Base-by-base conservation (phyloP, 2,113 vertebrate species). In the Oreochromis aureus region DNA sequence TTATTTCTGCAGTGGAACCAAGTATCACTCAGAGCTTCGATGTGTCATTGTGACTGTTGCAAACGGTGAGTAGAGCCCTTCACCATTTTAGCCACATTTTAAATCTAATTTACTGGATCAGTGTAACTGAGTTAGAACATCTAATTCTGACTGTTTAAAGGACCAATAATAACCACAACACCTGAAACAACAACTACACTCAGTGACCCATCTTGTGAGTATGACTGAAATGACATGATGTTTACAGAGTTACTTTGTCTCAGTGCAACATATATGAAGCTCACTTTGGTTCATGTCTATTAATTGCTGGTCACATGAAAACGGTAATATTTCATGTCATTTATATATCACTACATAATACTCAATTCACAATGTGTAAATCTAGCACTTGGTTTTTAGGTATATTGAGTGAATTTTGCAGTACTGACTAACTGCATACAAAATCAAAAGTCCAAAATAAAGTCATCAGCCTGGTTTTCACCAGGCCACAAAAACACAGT, bases 21-120 rank as follows among this genome's bases (percentile, higher is more conserved):
- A 54, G 22, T 92, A 71, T 44, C 51, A 91, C 5, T 93, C 92
- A 0, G 85, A 84, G 2, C 80, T 90, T 2, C 82, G 90, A 2
- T 94, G 91, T 15, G 54, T 93, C 19, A 9, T 81, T 24, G 87
- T 92, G 3, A 87, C 1, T 2, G 87, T 93, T 39, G 82, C 22
- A 82, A 34, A 22, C 2, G 16, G 91, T 94, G 39, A 90, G 89
- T 89, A 27, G 53, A n/a, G 19, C 19, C 51, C 19, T n/a, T 54
- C 9, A 8, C 19, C 53, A n/a, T 54, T n/a, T 54, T 2, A 19
- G 18, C 8, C 19, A 10, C 7, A 54, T n/a, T 54, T 54, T 54
- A 54, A 54, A n/a, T 54, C 7, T 22, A 10, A 54, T 54, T 54
- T 54, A 54, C 53, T 22, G 53, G 53, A 18, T 54, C 19, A 5